These are phyloP conservation scores for Pelodytes ibericus DNA, from an alignment of 2,797 vertebrate species.

Conservation along the genomic window DNA sequence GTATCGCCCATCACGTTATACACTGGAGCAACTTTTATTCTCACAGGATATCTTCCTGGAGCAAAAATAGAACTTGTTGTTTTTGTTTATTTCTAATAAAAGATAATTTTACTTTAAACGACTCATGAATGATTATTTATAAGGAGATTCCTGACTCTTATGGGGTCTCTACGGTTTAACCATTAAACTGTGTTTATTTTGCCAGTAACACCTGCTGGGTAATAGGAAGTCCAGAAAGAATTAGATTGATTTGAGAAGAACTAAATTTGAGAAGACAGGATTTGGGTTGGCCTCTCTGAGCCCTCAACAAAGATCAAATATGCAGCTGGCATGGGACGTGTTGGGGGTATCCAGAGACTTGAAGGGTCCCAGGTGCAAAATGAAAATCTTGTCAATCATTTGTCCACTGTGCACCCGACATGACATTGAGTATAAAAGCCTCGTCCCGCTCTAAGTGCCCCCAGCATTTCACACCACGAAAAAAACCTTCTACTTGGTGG, in stretches of 20 bases:
- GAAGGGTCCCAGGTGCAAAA: conserved; percentile 60
- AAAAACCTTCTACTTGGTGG: conserved; percentile 60
- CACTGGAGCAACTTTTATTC: too few species aligned
- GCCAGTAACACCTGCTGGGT: conserved; percentile 74
- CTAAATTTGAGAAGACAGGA: conserved; percentile 59
- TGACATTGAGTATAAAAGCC: conserved; percentile 61
- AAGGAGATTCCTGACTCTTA: too few species aligned
- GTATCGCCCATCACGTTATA: too few species aligned
- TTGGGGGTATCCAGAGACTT: conserved; percentile 48
- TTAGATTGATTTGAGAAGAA: conserved; percentile 65
- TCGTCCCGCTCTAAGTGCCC: conserved; percentile 51
- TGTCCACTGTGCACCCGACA: conserved; percentile 43
- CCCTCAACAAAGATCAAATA: conserved; percentile 69
- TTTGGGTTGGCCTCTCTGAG: conserved; percentile 50
- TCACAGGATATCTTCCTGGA: too few species aligned
- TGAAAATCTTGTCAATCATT: conserved; percentile 62
- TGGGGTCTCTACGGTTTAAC: not conserved
- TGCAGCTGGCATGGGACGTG: conserved; percentile 65
- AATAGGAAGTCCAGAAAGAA: conserved; percentile 65
- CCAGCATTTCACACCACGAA: conserved; percentile 64
- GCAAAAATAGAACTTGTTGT: too few species aligned
- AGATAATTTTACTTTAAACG: too few species aligned
- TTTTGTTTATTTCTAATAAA: too few species aligned
- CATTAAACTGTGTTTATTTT: conserved; percentile 17
- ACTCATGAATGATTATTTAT: too few species aligned